Base-by-base conservation (phyloP, 1,140 invertebrate genomes). In the Antheraea mylitta region DNA sequence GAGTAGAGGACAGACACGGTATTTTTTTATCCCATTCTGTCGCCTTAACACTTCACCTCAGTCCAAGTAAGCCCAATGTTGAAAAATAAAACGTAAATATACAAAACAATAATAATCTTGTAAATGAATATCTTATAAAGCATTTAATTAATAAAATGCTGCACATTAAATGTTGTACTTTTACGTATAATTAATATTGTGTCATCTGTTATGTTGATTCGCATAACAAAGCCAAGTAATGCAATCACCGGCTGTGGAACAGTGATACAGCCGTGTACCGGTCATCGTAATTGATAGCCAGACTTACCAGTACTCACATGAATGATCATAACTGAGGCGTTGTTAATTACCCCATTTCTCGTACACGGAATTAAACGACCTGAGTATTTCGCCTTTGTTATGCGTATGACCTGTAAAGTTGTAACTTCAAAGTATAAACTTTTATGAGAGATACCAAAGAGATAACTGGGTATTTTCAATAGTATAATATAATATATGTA, bases 261-360 rank as follows among this genome's bases (percentile, higher is more conserved):
- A 13, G 45, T 53, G 45, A 53, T 53, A 53, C 48, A 22, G 36
- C 19, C 86, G 73, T 90, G 87, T 90, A 81, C 64, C 80, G 78
- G 85, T 85, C 87, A 80, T 66, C 73, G 74, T 85, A 86, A 90
- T 79, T 84, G 80, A 90, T 90, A 79, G 80, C 81, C 69, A 70
- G 76, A 80, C 86, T 82, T 74, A 75, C 78, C 72, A 71, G 69
- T 76, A 83, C 75, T 72, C 70, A 76, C 69, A 71, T 87, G 87
- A 87, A 79, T 86, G 78, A 89, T 86, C 78, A 81, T 80, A 86
- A 80, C 80, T 75, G 77, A 75, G 59, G 69, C 59, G 73, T 86
- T 74, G 79, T 88, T 88, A 87, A 89, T 89, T 86, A 82, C 72
- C 68, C 58, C 64, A 67, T 38, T 64, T 70, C 68, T 69, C 59